These are phyloP conservation scores for Eurystomus gularis DNA, from an alignment of 2,113 vertebrate genomes.

Conservation along the genomic window DNA sequence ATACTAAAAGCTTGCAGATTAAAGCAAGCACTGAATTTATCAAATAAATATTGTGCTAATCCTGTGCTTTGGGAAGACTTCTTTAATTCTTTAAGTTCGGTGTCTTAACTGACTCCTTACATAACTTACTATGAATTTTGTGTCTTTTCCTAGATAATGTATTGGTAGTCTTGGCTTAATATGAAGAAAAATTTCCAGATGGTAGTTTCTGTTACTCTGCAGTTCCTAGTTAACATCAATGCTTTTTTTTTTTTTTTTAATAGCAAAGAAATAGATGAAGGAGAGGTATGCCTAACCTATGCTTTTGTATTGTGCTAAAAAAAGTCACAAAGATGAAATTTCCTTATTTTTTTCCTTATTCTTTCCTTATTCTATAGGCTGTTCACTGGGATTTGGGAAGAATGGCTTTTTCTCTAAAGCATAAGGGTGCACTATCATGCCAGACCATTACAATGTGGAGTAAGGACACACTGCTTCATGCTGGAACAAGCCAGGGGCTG, in stretches of 20 bases:
- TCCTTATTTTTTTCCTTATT: neutral
- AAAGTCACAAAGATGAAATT: neutral
- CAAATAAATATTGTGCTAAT: neutral
- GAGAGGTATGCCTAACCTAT: neutral
- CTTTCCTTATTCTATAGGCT: neutral
- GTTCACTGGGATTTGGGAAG: neutral
- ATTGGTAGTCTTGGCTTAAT: neutral
- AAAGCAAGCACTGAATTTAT: neutral
- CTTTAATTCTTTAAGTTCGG: neutral
- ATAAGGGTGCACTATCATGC: neutral
- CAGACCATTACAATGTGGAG: neutral
- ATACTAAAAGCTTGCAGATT: neutral
- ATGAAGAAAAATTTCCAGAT: neutral
- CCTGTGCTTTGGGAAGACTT: neutral
- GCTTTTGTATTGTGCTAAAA: neutral
- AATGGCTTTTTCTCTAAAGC: neutral
- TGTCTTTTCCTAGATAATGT: neutral
- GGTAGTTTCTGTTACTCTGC: neutral
- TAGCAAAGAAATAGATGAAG: neutral
- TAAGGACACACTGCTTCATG: neutral
- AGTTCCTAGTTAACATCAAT: neutral
- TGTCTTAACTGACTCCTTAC: neutral
- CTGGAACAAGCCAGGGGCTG: neutral
- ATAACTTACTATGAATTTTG: neutral
- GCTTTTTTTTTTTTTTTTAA: neutral